A percentile compares a stretch with the other conserved stretches of the same genome.
Conservation (phyloP, 1,140 invertebrate genomes). For the Scylla paramamosain region DNA sequence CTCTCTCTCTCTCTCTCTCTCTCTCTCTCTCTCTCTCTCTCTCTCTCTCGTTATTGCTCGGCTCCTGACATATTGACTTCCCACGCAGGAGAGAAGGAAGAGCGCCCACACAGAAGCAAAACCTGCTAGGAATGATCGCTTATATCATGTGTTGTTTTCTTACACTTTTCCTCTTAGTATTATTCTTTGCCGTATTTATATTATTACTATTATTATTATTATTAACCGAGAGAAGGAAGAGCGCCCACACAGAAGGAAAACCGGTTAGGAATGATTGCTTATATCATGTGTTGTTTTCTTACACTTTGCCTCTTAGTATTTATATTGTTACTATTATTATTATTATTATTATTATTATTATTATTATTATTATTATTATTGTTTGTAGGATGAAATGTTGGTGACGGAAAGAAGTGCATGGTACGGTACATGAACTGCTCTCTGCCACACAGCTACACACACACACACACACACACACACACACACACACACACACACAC, state of each 20-base stretch:
- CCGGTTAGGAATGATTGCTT: too few species aligned
- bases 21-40: too few species aligned
- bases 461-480: constrained; percentile 15
- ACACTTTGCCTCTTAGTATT: not conserved
- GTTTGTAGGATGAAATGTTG: not conserved
- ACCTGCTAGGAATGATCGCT: too few species aligned
- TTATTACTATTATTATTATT: constrained; percentile 44
- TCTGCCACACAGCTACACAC: not conserved
- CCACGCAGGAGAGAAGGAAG: too few species aligned
- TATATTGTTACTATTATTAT: constrained; percentile 25
- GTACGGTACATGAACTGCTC: not conserved
- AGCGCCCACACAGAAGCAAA: too few species aligned
- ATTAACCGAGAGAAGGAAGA: not conserved
- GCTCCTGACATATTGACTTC: too few species aligned
- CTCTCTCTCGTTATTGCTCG: too few species aligned
- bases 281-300: too few species aligned
- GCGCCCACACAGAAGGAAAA: too few species aligned
- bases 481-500: constrained; percentile 43
- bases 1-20: too few species aligned
- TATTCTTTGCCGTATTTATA: too few species aligned
- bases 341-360: constrained; percentile 38
- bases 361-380: constrained; percentile 47
- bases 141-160: too few species aligned
- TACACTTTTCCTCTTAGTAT: not conserved
- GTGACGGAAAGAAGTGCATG: not conserved